phyloP scores from a whole-genome alignment of 2,113 vertebrate genomes.

The Calonectris borealis region DNA sequence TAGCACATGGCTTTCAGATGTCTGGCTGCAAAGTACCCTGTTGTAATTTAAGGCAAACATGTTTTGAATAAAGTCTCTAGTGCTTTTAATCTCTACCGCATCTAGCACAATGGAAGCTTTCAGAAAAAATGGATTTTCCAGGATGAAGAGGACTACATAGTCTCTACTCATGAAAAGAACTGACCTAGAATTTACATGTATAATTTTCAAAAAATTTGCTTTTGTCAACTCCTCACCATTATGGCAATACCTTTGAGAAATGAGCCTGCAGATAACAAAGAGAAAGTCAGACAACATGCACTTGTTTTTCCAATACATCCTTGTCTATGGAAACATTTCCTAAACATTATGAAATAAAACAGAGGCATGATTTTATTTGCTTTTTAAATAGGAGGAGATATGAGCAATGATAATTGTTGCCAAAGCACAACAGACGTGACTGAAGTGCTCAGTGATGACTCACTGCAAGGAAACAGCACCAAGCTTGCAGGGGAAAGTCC shows the following conservation, averaged over 20 bases:
- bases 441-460: not conserved
- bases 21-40: conserved; percentile 71
- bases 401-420: not conserved
- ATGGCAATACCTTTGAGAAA: not conserved
- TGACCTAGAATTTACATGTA: not conserved
- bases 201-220: conserved; percentile 31
- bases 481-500: not conserved
- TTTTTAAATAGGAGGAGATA: not conserved
- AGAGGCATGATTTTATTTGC: not conserved
- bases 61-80: conserved; percentile 74
- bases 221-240: not conserved
- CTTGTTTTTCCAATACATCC: not conserved
- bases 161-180: conserved; percentile 16
- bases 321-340: not conserved
- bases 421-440: not conserved
- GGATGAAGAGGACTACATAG: conserved; percentile 25
- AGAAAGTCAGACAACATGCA: not conserved
- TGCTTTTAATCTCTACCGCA: conserved; percentile 63
- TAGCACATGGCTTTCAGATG: conserved; percentile 74
- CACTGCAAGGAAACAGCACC: not conserved
- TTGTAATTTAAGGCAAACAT: conserved; percentile 75
- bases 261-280: not conserved
- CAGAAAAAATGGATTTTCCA: conserved; percentile 60
- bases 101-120: conserved; percentile 61
- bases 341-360: not conserved